Evolutionary conservation across 2,113 vertebrate genomes (phyloP), one percentile per base, ranked within the genome.

Genomic region (Tursiops truncatus): DNA sequence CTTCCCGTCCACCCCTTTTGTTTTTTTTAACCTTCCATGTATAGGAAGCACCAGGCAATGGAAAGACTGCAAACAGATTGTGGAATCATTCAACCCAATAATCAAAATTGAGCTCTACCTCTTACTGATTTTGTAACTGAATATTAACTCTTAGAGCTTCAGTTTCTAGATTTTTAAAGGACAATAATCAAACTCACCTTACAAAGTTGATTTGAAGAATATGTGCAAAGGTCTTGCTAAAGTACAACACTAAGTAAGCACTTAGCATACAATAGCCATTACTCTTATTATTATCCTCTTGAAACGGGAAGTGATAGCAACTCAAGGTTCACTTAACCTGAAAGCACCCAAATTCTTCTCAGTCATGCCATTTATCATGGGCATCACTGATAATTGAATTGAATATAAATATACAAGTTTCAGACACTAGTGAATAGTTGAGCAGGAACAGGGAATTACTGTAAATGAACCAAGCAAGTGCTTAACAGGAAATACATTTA

Each of bases 391-490:
- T 13, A 41, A 76, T 0, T 26, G 7, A 14, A 47, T 0, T 73
- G 14, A 28, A 74, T 91, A 44, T 50, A 86, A 97, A 77, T 70
- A 15, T 3, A 62, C 31, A 83, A 85, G 26, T 94, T 71, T 82
- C 89, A 91, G 33, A 63, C n/a, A 23, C 83, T 44, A 94, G 53
- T 73, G 31, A 26, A 65, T 7, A 71, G 11, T 1, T 96, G 41
- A 79, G n/a, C 14, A 92, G 53, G 18, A 94, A 25, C 17, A 33
- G 8, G 28, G 50, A 85, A 84, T 91, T 95, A 89, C 77, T 8
- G 2, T 87, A 95, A 98, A 95, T 60, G 33, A 95, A 79, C 14
- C 60, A 17, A 84, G 20, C 31, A 82, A 92, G 94, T 38, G n/a
- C 23, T 97, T 77, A 96, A 50, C 11, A 94, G 73, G 50, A 96